Percentiles rank a stretch among this genome's conserved stretches.
Conservation (phyloP, 1,140 invertebrate species). For the Meteorus sp. region DNA sequence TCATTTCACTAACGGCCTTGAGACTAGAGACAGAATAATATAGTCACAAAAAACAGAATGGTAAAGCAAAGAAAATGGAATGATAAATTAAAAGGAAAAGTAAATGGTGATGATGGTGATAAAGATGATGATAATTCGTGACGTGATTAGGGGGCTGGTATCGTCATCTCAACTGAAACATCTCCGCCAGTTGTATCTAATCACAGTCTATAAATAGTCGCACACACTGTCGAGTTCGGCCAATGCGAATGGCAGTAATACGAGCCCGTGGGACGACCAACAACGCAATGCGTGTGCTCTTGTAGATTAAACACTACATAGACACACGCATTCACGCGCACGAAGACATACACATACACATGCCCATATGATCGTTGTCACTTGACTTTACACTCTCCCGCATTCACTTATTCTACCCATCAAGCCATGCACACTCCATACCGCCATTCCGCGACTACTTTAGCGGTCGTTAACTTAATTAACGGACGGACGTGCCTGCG, state of each 20-base stretch:
- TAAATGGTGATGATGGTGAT: neutral
- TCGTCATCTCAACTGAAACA: too few species aligned
- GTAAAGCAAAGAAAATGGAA: too few species aligned
- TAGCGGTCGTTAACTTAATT: constrained; percentile 52
- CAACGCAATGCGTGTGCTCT: too few species aligned
- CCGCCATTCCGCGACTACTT: constrained; percentile 42
- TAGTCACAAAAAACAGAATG: too few species aligned
- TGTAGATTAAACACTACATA: too few species aligned
- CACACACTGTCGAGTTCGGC: constrained; percentile 30
- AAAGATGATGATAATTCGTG: constrained; percentile 27
- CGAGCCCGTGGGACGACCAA: constrained; percentile 38
- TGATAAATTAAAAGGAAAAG: constrained; percentile 10
- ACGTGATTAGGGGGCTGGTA: constrained; percentile 32
- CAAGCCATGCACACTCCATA: constrained; percentile 23
- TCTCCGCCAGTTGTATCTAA: constrained; percentile 38
- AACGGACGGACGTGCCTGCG: constrained; percentile 43
- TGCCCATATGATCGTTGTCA: neutral
- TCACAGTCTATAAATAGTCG: constrained; percentile 44
- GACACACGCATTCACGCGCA: too few species aligned
- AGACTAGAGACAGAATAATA: too few species aligned
- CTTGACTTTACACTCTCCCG: constrained; percentile 2
- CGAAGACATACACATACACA: too few species aligned
- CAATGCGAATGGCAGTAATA: constrained; percentile 31
- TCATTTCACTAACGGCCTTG: too few species aligned
- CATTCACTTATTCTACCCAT: neutral